phyloP scores from a whole-genome alignment of 2,888 invertebrate genomes.

The Alentia gelatinosa region DNA sequence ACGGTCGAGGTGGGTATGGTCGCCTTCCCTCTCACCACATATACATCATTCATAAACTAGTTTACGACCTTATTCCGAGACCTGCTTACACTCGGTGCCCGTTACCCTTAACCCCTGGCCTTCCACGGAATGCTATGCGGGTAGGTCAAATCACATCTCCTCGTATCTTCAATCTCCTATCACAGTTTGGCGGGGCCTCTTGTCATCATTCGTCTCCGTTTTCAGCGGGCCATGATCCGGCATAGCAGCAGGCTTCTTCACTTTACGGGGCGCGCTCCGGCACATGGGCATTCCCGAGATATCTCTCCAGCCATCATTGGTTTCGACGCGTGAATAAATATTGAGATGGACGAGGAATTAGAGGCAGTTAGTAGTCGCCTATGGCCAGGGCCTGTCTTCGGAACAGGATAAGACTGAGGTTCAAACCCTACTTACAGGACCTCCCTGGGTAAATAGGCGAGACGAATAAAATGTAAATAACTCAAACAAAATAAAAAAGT shows the following conservation, averaged over 20 bases:
- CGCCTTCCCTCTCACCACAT: too few species aligned
- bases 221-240: not conserved
- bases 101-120: not conserved
- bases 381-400: not conserved
- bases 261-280: not conserved
- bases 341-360: conserved; percentile 8
- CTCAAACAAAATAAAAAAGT: not conserved
- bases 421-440: not conserved
- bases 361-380: not conserved
- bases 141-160: not conserved
- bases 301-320: not conserved
- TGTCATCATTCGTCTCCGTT: not conserved
- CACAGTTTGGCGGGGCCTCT: not conserved
- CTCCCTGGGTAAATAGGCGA: not conserved
- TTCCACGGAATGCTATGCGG: not conserved
- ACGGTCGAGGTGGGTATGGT: too few species aligned
- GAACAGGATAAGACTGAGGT: not conserved
- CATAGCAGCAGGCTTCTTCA: not conserved
- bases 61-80: not conserved
- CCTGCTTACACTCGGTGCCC: not conserved
- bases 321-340: not conserved
- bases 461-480: too few species aligned
- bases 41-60: not conserved
- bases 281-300: not conserved
- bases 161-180: not conserved